Percentiles rank a stretch among this genome's conserved stretches.
Evolutionary conservation across 2,797 vertebrate species (phyloP).

Genomic region (Borostomias antarcticus): DNA sequence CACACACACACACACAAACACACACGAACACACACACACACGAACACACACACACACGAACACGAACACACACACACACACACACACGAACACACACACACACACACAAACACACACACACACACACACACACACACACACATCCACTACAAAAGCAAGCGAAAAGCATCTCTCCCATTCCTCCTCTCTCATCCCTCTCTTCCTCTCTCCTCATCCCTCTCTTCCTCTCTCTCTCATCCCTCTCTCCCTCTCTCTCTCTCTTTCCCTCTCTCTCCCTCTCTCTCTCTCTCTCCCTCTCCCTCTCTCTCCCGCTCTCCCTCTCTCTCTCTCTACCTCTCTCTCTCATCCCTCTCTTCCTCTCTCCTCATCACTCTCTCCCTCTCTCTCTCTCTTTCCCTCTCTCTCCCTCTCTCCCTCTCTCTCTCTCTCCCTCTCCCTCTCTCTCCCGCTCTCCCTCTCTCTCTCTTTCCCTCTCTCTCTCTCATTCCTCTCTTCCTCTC

Average conservation of each 20-base stretch:
- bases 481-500: not conserved
- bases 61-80: constrained; percentile 72
- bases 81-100: not conserved
- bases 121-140: not conserved
- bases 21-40: constrained; percentile 1
- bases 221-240: not conserved
- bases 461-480: not conserved
- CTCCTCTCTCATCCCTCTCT: not conserved
- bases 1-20: constrained; percentile 15
- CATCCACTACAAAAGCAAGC: constrained; percentile 1
- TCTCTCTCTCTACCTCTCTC: too few species aligned
- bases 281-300: not conserved
- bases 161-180: not conserved
- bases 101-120: not conserved
- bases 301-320: not conserved
- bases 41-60: not conserved
- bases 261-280: not conserved
- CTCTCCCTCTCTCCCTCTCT: too few species aligned
- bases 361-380: not conserved
- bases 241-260: not conserved
- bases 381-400: not conserved
- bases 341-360: not conserved
- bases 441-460: not conserved
- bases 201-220: too few species aligned
- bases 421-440: not conserved